These are phyloP conservation scores for Hydrotaea cyrtoneurina DNA, from an alignment of 2,888 invertebrate species.

Conservation along the genomic window DNA sequence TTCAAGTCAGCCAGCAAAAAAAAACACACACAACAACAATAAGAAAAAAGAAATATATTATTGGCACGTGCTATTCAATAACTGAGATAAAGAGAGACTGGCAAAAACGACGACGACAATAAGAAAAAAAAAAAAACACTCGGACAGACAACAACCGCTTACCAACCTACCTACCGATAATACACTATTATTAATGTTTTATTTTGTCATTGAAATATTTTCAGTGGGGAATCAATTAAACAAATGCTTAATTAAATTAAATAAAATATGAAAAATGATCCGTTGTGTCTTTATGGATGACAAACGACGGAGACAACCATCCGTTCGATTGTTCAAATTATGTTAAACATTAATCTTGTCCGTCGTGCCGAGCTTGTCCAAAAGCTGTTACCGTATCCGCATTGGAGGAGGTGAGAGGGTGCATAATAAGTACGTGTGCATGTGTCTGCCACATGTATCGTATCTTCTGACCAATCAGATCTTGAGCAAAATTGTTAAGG, in stretches of 20 bases:
- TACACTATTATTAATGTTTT: slow-evolving; percentile 50
- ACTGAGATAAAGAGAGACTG: slow-evolving; percentile 58
- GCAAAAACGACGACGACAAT: slow-evolving; percentile 28
- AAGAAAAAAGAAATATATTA: slow-evolving; percentile 54
- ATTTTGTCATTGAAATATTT: slow-evolving; percentile 60
- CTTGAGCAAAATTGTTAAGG: no score
- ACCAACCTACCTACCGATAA: slow-evolving; percentile 6
- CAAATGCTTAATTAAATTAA: slow-evolving; percentile 45
- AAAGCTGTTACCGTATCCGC: not conserved
- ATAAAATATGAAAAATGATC: slow-evolving; percentile 33
- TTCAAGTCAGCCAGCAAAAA: slow-evolving; percentile 44
- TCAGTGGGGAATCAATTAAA: slow-evolving; percentile 52
- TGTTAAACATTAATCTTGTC: slow-evolving; percentile 5
- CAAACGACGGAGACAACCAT: slow-evolving; percentile 12
- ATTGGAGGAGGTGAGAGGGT: not conserved
- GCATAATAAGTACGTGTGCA: no score
- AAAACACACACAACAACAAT: no score
- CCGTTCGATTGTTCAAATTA: not conserved
- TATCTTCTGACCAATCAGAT: no score
- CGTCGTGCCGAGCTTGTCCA: not conserved
- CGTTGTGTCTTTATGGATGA: not conserved
- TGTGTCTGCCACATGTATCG: no score
- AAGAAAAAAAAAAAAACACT: no score
- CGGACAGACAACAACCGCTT: not conserved
- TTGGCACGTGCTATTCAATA: slow-evolving; percentile 64